Percentiles rank a stretch among this genome's conserved stretches.
These are phyloP conservation scores for Pheosia gnoma DNA, from an alignment of 2,888 invertebrate species.

Conservation along the genomic window DNA sequence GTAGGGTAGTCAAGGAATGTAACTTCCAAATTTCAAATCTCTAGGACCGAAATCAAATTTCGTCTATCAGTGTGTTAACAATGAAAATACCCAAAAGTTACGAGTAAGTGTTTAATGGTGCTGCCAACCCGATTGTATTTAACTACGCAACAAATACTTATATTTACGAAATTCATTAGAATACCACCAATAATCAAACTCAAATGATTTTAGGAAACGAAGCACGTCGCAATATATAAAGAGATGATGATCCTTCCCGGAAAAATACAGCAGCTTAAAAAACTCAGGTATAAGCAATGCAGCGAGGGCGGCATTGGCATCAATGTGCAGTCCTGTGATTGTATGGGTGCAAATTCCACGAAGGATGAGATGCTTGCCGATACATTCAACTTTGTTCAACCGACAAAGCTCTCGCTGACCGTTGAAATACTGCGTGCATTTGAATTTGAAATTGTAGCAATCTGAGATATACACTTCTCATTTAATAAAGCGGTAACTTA, in stretches of 20 bases:
- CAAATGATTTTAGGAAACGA: neutral
- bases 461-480: too few species aligned
- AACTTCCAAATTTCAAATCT: too few species aligned
- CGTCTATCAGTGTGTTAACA: too few species aligned
- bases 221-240: slow-evolving; percentile 14
- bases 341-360: slow-evolving; percentile 78
- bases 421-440: neutral
- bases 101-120: too few species aligned
- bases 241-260: slow-evolving; percentile 41
- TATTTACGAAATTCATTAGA: neutral
- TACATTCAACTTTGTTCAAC: slow-evolving; percentile 65
- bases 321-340: slow-evolving; percentile 52
- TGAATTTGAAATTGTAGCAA: too few species aligned
- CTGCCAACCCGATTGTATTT: too few species aligned
- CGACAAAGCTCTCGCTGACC: slow-evolving; percentile 46
- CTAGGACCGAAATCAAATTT: too few species aligned
- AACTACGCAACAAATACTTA: too few species aligned
- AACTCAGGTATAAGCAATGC: slow-evolving; percentile 46
- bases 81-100: too few species aligned
- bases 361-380: slow-evolving; percentile 71
- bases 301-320: slow-evolving; percentile 37
- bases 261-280: slow-evolving; percentile 46
- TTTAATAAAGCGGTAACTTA: too few species aligned
- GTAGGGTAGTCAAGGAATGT: too few species aligned
- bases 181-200: neutral